phyloP scores from a whole-genome alignment of 2,888 invertebrate genomes.

The Drosophila recens region DNA sequence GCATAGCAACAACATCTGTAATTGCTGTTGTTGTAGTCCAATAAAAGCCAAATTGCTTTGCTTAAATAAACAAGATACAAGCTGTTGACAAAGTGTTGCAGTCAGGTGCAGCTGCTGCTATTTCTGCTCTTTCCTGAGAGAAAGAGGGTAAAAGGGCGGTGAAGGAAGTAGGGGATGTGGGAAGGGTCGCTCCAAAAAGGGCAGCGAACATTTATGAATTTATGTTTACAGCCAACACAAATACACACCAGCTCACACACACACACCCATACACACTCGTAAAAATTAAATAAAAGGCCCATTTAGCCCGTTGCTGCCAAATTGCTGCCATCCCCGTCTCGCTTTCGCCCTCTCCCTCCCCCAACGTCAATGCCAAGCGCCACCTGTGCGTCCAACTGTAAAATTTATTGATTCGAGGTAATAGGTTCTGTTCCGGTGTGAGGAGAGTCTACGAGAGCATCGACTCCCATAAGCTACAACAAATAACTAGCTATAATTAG shows the following conservation, averaged over 20 bases:
- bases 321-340: constrained; percentile 30
- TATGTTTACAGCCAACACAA: constrained; percentile 44
- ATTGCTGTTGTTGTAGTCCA: constrained; percentile 30
- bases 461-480: constrained; percentile 27
- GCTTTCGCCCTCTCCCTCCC: background rate
- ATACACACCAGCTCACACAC: constrained; percentile 4
- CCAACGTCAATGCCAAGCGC: constrained; percentile 29
- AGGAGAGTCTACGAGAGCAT: constrained; percentile 18
- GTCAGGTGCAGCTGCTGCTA: constrained; percentile 45
- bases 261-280: constrained; percentile 1
- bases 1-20: constrained; percentile 4
- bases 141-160: background rate
- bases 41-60: constrained; percentile 63
- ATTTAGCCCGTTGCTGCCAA: constrained; percentile 56
- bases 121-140: background rate
- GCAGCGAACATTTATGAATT: constrained; percentile 65
- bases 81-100: constrained; percentile 46
- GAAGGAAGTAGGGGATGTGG: background rate
- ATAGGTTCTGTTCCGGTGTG: constrained; percentile 48
- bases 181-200: constrained; percentile 11
- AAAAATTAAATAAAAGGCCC: constrained; percentile 55
- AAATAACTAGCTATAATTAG: constrained; percentile 62
- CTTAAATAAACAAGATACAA: constrained; percentile 49
- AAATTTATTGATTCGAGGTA: constrained; percentile 80
- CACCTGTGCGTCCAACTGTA: constrained; percentile 75